These are phyloP conservation scores for Sitta carolinensis DNA, from an alignment of 2,797 vertebrate genomes.

Conservation along the genomic window DNA sequence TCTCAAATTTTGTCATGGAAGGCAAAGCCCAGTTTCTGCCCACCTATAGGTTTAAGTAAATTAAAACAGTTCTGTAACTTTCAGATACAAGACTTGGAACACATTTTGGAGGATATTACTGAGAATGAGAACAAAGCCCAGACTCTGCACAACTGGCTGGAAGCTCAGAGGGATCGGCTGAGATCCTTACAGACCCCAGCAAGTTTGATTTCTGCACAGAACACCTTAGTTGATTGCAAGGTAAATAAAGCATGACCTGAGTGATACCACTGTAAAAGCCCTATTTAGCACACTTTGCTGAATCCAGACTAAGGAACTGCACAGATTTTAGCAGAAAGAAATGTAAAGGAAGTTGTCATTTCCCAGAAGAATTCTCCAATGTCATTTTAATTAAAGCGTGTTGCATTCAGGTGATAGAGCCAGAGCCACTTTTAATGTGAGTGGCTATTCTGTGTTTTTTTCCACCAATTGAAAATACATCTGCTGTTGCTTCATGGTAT, in stretches of 20 bases:
- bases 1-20: neutral
- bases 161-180: constrained; percentile 77
- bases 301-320: neutral
- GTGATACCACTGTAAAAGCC: neutral
- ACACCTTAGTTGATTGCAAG: constrained; percentile 76
- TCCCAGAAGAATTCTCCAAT: neutral
- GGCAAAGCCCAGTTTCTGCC: neutral
- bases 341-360: neutral
- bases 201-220: constrained; percentile 75
- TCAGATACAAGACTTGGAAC: constrained; percentile 82
- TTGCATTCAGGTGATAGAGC: neutral
- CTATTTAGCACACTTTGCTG: rapidly evolving
- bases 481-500: neutral
- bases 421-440: neutral
- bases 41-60: neutral
- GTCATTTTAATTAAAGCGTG: neutral
- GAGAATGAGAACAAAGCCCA: constrained; percentile 80
- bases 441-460: neutral
- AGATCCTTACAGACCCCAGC: constrained; percentile 73
- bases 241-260: constrained; percentile 74
- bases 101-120: constrained; percentile 73
- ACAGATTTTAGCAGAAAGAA: neutral
- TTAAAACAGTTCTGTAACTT: constrained; percentile 2
- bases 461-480: neutral
- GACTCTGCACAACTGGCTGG: constrained; percentile 80